Evolutionary conservation across 2,113 vertebrate species (phyloP).

Genomic region (Epinephelus cyanopodus): DNA sequence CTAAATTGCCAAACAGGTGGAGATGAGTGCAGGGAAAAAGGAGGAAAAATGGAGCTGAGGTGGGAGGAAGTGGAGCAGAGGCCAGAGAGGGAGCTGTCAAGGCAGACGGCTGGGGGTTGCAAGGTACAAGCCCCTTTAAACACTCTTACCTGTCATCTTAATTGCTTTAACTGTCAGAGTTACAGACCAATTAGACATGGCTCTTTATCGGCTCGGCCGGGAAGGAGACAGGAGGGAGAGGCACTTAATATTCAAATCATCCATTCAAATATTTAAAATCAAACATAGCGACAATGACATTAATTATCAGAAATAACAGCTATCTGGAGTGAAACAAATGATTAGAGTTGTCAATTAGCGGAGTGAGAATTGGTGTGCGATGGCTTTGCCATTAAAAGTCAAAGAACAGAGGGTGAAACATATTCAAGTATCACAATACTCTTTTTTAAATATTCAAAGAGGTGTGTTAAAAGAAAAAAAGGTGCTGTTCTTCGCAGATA

Average conservation of each 20-base stretch:
- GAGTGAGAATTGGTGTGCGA: conserved; percentile 29
- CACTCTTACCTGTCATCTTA: conserved; percentile 75
- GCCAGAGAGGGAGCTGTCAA: conserved; percentile 62
- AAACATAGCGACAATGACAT: conserved; percentile 70
- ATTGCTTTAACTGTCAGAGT: conserved; percentile 77
- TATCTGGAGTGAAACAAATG: conserved; percentile 59
- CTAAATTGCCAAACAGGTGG: conserved; percentile 29
- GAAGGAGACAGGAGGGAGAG: conserved; percentile 36
- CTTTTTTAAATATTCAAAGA: conserved; percentile 14
- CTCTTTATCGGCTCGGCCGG: conserved; percentile 51
- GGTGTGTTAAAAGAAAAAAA: background rate
- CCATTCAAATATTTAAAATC: conserved; percentile 73
- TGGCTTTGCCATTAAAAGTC: conserved; percentile 33
- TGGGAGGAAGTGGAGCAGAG: conserved; percentile 16
- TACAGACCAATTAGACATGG: conserved; percentile 71
- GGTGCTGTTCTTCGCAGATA: too few species aligned
- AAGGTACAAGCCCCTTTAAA: conserved; percentile 62
- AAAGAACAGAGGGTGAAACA: conserved; percentile 6
- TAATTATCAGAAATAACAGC: conserved; percentile 69
- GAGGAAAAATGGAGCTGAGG: conserved; percentile 4
- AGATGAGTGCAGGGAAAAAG: conserved; percentile 25
- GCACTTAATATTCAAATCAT: conserved; percentile 69
- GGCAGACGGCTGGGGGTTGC: conserved; percentile 41
- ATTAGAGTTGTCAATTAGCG: conserved; percentile 51
- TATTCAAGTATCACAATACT: conserved; percentile 23